A percentile compares a stretch with the other conserved stretches of the same genome.
Conservation (phyloP, 2,113 vertebrate genomes). For the Antechinus flavipes region DNA sequence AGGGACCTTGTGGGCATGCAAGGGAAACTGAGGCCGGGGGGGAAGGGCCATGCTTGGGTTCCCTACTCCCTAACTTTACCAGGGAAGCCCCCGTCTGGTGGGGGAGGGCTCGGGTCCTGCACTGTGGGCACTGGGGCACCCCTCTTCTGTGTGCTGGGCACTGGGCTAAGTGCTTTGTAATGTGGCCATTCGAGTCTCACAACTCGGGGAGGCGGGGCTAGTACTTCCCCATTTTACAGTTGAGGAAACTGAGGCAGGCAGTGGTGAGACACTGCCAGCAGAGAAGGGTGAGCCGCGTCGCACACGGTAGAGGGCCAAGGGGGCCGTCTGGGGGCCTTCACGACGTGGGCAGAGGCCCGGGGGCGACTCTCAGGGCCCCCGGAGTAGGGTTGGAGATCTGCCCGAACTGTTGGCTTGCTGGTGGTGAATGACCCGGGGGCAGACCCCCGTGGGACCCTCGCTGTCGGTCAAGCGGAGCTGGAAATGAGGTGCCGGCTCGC, state of each 20-base stretch:
- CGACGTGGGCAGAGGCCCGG: constrained; percentile 76
- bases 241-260: too few species aligned
- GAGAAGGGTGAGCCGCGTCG: constrained; percentile 57
- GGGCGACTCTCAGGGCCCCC: constrained; percentile 61
- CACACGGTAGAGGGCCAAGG: constrained; percentile 78
- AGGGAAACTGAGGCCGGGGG: too few species aligned
- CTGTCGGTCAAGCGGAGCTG: constrained; percentile 86
- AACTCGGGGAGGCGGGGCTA: not conserved
- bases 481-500: constrained; percentile 86
- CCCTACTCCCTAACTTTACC: too few species aligned
- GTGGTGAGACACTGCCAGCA: not conserved
- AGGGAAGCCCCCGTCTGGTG: too few species aligned
- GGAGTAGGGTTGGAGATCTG: constrained; percentile 47
- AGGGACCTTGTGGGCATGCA: too few species aligned
- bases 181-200: too few species aligned
- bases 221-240: too few species aligned
- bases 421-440: constrained; percentile 86
- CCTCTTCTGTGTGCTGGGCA: too few species aligned
- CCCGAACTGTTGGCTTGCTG: constrained; percentile 80
- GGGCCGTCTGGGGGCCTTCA: constrained; percentile 84
- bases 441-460: constrained; percentile 89
- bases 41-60: too few species aligned
- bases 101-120: too few species aligned
- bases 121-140: too few species aligned
- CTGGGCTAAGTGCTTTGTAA: too few species aligned